These are phyloP conservation scores for Nibea coibor DNA, from an alignment of 2,113 vertebrate species.

Conservation along the genomic window DNA sequence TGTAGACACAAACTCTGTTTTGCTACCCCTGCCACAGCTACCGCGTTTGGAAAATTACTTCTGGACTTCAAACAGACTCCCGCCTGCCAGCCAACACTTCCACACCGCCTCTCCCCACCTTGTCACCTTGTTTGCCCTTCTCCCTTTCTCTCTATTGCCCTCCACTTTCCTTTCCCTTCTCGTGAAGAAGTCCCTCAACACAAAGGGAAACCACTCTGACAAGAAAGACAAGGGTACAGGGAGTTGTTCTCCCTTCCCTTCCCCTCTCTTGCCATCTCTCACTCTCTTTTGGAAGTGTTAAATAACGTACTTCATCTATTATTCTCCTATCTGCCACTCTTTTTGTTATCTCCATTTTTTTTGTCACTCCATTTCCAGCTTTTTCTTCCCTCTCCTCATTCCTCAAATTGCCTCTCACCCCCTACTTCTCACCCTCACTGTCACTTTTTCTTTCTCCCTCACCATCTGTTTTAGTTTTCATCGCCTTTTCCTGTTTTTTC, in stretches of 20 bases:
- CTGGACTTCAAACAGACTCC: slow-evolving; percentile 69
- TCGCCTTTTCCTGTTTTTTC: slow-evolving; percentile 51
- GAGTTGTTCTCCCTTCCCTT: slow-evolving; percentile 40
- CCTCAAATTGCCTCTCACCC: slow-evolving; percentile 60
- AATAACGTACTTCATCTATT: slow-evolving; percentile 81
- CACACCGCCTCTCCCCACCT: slow-evolving; percentile 44
- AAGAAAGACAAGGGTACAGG: slow-evolving; percentile 51
- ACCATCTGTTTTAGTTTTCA: slow-evolving; percentile 65
- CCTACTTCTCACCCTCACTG: slow-evolving; percentile 57
- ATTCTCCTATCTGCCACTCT: slow-evolving; percentile 66
- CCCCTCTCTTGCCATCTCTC: neutral
- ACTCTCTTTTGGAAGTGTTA: slow-evolving; percentile 73
- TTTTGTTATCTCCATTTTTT: slow-evolving; percentile 54
- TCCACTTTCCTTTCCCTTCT: slow-evolving; percentile 4
- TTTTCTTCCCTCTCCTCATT: slow-evolving; percentile 22
- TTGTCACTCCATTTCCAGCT: slow-evolving; percentile 41
- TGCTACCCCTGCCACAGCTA: slow-evolving; percentile 42
- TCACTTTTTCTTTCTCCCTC: slow-evolving; percentile 56
- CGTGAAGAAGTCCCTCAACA: slow-evolving; percentile 46
- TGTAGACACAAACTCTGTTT: slow-evolving; percentile 54
- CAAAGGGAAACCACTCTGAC: slow-evolving; percentile 55
- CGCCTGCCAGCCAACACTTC: slow-evolving; percentile 32
- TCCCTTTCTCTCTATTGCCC: slow-evolving; percentile 32
- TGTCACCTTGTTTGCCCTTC: slow-evolving; percentile 62
- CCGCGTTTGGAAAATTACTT: slow-evolving; percentile 72